Evolutionary conservation across 2,113 vertebrate species (phyloP).

Genomic region (Lycocorax pyrrhopterus): DNA sequence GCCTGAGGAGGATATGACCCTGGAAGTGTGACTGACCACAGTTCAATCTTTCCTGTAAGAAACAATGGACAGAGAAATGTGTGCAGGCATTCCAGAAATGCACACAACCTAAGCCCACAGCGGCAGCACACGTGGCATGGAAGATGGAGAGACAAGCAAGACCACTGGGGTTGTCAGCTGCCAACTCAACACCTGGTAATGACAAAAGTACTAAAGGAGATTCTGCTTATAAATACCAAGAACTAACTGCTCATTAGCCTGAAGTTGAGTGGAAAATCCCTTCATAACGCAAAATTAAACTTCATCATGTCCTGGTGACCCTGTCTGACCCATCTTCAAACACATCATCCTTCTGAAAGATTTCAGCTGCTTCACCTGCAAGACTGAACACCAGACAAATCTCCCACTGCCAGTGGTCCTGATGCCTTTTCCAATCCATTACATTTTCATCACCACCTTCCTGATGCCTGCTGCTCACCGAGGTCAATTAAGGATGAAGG

Average conservation of each 20-base stretch:
- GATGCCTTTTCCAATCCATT: neutral
- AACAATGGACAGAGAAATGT: neutral
- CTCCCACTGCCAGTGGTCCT: neutral
- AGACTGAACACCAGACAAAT: neutral
- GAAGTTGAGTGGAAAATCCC: neutral
- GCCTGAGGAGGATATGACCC: neutral
- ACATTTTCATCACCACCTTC: neutral
- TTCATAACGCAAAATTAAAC: neutral
- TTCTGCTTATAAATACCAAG: neutral
- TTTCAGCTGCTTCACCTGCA: neutral
- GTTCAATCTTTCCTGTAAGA: neutral
- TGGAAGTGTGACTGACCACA: accelerated
- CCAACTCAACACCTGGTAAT: neutral
- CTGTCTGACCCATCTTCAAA: neutral
- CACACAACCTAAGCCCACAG: neutral
- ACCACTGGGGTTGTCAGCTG: neutral
- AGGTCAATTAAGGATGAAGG: neutral
- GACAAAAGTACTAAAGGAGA: neutral
- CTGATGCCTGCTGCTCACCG: neutral
- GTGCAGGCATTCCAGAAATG: neutral
- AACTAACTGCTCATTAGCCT: neutral
- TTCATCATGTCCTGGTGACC: neutral
- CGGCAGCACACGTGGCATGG: accelerated
- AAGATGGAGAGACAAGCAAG: neutral
- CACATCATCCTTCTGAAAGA: neutral